Conservation (phyloP, 1,140 invertebrate genomes). For the Drosophila mauritiana region DNA sequence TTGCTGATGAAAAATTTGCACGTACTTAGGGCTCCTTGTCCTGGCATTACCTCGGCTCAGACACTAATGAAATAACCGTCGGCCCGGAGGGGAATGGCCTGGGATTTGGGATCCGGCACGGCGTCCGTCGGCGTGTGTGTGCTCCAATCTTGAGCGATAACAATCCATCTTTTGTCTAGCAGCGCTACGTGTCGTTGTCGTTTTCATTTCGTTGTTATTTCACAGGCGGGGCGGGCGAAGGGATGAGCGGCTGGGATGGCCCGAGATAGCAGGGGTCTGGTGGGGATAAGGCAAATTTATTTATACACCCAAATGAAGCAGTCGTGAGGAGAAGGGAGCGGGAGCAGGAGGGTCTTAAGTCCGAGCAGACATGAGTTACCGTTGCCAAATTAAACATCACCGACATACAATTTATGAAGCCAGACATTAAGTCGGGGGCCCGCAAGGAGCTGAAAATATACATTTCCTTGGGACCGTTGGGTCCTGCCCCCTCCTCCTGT, state of each 20-base stretch:
- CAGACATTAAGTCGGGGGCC: conserved; percentile 63
- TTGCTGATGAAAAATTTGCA: conserved; percentile 76
- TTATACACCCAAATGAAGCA: conserved; percentile 69
- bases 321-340: conserved; percentile 5
- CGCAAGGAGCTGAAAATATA: conserved; percentile 53
- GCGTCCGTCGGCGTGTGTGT: conserved; percentile 7
- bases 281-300: conserved; percentile 58
- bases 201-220: conserved; percentile 28
- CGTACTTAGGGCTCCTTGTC: conserved; percentile 57
- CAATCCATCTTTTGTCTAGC: conserved; percentile 80
- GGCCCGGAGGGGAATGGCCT: not conserved
- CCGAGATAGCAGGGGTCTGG: not conserved
- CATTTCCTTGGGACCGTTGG: conserved; percentile 35
- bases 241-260: not conserved
- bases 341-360: conserved; percentile 39
- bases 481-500: not conserved
- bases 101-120: conserved; percentile 18
- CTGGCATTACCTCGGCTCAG: conserved; percentile 58
- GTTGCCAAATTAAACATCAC: conserved; percentile 82
- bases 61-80: conserved; percentile 77
- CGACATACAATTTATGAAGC: conserved; percentile 79
- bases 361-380: conserved; percentile 78
- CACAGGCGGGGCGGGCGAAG: not conserved
- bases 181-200: conserved; percentile 49
- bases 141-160: conserved; percentile 79